These are phyloP conservation scores for Limosa lapponica DNA, from an alignment of 2,797 vertebrate genomes.

Conservation along the genomic window DNA sequence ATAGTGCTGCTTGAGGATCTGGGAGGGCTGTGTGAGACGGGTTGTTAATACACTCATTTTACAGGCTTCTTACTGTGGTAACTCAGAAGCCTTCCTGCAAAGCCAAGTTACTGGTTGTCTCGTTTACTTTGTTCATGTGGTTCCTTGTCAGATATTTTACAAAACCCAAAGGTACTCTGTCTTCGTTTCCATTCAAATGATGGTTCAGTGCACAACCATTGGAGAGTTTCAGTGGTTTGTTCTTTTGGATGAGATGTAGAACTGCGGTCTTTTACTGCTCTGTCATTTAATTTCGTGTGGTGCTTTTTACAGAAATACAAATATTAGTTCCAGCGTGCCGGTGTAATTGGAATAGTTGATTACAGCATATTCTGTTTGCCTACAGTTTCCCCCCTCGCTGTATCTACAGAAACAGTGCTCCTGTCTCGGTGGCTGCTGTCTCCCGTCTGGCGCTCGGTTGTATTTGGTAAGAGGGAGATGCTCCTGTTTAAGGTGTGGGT, in stretches of 20 bases:
- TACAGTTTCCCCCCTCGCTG: background rate
- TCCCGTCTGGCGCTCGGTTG: background rate
- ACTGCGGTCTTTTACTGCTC: background rate
- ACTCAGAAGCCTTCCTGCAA: background rate
- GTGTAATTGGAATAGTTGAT: background rate
- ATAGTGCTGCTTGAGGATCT: too few relatives aligned
- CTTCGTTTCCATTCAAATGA: background rate
- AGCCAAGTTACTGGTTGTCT: background rate
- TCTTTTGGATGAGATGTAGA: background rate
- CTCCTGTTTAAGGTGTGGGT: background rate
- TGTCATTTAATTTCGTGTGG: fast-evolving
- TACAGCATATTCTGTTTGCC: background rate
- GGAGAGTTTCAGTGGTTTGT: background rate
- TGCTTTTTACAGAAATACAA: background rate
- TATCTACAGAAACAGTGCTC: background rate
- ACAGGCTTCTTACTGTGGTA: fast-evolving
- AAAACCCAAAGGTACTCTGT: background rate
- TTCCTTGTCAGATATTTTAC: fast-evolving
- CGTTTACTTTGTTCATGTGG: fast-evolving
- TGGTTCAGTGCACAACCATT: background rate
- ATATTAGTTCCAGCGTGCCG: background rate
- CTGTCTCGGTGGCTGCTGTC: too few relatives aligned
- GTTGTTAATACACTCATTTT: background rate
- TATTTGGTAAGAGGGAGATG: background rate
- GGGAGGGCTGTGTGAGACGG: too few relatives aligned